Evolutionary conservation across 2,888 invertebrate species (phyloP).

Genomic region (Cataglyphis rosenhaueri): DNA sequence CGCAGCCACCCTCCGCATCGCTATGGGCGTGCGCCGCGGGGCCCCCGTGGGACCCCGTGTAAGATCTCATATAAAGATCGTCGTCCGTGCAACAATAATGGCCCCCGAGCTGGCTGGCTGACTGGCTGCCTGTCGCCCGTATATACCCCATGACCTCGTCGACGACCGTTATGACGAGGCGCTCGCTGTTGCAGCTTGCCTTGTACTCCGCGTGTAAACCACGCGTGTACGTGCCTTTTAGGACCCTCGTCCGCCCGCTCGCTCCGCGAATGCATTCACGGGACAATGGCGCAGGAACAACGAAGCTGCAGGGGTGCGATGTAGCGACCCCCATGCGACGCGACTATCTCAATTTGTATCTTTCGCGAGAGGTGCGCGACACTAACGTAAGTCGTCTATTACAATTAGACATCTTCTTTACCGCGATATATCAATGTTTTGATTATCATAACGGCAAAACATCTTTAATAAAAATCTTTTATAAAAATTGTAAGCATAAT

Average conservation of each 20-base stretch:
- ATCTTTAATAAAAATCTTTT: neutral
- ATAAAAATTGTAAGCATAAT: neutral
- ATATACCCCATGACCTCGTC: constrained; percentile 77
- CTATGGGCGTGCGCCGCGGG: constrained; percentile 83
- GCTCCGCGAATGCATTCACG: constrained; percentile 56
- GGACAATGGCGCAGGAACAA: constrained; percentile 71
- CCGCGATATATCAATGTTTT: neutral
- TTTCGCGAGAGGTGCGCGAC: constrained; percentile 54
- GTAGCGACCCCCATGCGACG: constrained; percentile 66
- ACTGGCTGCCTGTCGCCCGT: constrained; percentile 75
- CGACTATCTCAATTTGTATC: constrained; percentile 72
- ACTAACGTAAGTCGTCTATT: neutral
- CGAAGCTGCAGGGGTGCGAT: constrained; percentile 73
- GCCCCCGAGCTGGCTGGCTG: constrained; percentile 66
- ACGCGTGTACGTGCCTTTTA: constrained; percentile 67
- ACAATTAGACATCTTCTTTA: no score
- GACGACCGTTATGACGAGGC: constrained; percentile 82
- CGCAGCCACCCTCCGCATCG: constrained; percentile 81
- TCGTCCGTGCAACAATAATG: constrained; percentile 79
- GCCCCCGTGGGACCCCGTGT: constrained; percentile 78
- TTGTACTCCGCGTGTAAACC: constrained; percentile 63
- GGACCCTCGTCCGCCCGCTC: constrained; percentile 59
- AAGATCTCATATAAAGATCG: constrained; percentile 84
- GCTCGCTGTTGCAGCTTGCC: constrained; percentile 75
- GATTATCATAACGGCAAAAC: neutral